A percentile compares a stretch with the other conserved stretches of the same genome.
These are phyloP conservation scores for Tenualosa thibaudeaui DNA, from an alignment of 2,797 vertebrate genomes.

Conservation along the genomic window DNA sequence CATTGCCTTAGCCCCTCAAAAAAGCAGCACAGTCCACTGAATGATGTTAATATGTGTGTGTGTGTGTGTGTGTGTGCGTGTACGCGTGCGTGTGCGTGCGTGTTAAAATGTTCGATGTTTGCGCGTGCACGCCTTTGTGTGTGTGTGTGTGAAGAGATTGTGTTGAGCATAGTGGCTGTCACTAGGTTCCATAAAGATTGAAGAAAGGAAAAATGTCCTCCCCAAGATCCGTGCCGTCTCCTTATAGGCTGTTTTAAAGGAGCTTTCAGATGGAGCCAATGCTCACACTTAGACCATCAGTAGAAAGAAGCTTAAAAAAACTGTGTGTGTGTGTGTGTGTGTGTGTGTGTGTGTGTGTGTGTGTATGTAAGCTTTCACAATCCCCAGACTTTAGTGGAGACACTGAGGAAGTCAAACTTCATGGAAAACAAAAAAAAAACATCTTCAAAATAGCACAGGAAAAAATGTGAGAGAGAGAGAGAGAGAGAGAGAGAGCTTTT, in stretches of 20 bases:
- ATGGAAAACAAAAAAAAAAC: slow-evolving; percentile 35
- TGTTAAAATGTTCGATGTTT: neutral
- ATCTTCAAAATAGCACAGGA: slow-evolving; percentile 8
- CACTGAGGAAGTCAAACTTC: neutral
- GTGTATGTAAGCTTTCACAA: slow-evolving; percentile 19
- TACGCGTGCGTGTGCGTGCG: neutral
- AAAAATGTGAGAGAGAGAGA: slow-evolving; percentile 21
- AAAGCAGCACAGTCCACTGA: neutral
- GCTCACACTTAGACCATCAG: no score
- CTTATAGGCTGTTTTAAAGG: no score
- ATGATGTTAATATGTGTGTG: neutral
- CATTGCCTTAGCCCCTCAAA: neutral
- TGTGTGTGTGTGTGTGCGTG: slow-evolving; percentile 16
- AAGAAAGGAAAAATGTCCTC: neutral
- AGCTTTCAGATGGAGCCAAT: no score
- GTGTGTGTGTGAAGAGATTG: neutral
- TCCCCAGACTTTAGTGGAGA: neutral
- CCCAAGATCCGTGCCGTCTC: no score
- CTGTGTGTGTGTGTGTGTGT: neutral
- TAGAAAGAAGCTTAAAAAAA: no score
- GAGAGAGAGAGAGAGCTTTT: slow-evolving; percentile 15
- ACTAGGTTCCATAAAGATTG: neutral
- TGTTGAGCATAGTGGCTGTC: neutral
- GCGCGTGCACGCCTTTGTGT: no score
- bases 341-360: slow-evolving; percentile 20